phyloP scores from a whole-genome alignment of 2,888 invertebrate genomes.

The Heteropelma amictum region DNA sequence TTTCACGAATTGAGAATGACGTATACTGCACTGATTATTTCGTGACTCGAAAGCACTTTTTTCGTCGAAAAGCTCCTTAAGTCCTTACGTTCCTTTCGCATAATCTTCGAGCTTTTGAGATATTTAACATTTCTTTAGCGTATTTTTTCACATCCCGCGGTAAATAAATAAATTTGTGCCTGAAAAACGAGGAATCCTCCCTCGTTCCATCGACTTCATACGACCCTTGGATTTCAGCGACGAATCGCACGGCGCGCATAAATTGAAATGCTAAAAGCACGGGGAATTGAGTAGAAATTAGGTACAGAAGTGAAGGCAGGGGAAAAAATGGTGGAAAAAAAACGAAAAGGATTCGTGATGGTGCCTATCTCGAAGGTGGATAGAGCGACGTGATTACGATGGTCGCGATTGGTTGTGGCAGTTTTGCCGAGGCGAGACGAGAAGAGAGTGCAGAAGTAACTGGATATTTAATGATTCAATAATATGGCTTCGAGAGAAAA shows the following conservation, averaged over 20 bases:
- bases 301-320: slow-evolving; percentile 66
- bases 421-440: slow-evolving; percentile 49
- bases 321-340: slow-evolving; percentile 37
- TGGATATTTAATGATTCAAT: slow-evolving; percentile 9
- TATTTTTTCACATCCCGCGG: background rate
- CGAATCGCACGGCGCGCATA: slow-evolving; percentile 71
- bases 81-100: background rate
- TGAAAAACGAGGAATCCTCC: background rate
- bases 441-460: slow-evolving; percentile 17
- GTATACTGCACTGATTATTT: background rate
- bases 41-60: background rate
- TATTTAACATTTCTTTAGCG: background rate
- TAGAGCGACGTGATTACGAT: slow-evolving; percentile 52
- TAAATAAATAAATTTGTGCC: slow-evolving; percentile 16
- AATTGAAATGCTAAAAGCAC: slow-evolving; percentile 76
- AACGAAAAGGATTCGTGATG: slow-evolving; percentile 61
- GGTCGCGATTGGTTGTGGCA: slow-evolving; percentile 48
- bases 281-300: slow-evolving; percentile 75
- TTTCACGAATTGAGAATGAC: background rate
- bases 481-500: background rate
- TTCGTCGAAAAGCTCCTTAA: background rate
- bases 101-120: background rate
- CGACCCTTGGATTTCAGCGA: slow-evolving; percentile 58
- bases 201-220: slow-evolving; percentile 9
- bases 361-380: slow-evolving; percentile 41